Percentiles rank a stretch among this genome's conserved stretches.
Conservation (phyloP, 2,888 invertebrate species). For the Acleris laterana region DNA sequence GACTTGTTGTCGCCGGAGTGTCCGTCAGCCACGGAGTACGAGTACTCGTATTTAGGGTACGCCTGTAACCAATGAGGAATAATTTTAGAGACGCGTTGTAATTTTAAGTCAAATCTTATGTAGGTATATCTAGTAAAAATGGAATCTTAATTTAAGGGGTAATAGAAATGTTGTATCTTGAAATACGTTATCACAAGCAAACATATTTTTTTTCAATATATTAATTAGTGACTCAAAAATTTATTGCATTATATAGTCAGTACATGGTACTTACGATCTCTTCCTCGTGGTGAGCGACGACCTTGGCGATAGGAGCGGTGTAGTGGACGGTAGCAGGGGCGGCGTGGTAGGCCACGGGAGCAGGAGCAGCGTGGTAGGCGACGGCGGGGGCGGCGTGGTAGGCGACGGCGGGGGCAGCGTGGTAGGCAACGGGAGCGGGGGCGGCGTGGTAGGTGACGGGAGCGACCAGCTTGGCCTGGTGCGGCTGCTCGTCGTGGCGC, state of each 20-base stretch:
- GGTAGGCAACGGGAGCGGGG: slow-evolving; percentile 44
- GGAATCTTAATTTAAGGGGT: too few relatives aligned
- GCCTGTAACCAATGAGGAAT: slow-evolving; percentile 36
- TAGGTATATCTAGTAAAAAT: too few relatives aligned
- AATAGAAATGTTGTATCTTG: slow-evolving; percentile 23
- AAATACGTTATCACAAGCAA: slow-evolving; percentile 25
- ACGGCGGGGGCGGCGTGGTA: slow-evolving; percentile 39
- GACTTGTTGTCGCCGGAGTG: slow-evolving; percentile 72
- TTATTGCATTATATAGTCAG: too few relatives aligned
- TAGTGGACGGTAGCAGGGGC: slow-evolving; percentile 40
- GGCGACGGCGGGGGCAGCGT: slow-evolving; percentile 45
- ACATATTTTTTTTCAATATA: too few relatives aligned
- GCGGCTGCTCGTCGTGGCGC: slow-evolving; percentile 64
- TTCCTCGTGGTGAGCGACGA: slow-evolving; percentile 40
- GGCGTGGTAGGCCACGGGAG: slow-evolving; percentile 38
- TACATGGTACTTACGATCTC: slow-evolving; percentile 25
- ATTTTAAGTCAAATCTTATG: slow-evolving; percentile 10
- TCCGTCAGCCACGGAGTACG: slow-evolving; percentile 69
- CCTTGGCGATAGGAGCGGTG: slow-evolving; percentile 44
- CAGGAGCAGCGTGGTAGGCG: slow-evolving; percentile 4
- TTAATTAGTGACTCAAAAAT: too few relatives aligned
- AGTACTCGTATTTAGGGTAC: slow-evolving; percentile 57
- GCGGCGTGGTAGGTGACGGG: slow-evolving; percentile 48
- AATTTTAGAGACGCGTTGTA: background rate
- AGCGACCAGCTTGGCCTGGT: slow-evolving; percentile 41